phyloP scores from a whole-genome alignment of 2,888 invertebrate genomes.

The Drosophila silvestris region DNA sequence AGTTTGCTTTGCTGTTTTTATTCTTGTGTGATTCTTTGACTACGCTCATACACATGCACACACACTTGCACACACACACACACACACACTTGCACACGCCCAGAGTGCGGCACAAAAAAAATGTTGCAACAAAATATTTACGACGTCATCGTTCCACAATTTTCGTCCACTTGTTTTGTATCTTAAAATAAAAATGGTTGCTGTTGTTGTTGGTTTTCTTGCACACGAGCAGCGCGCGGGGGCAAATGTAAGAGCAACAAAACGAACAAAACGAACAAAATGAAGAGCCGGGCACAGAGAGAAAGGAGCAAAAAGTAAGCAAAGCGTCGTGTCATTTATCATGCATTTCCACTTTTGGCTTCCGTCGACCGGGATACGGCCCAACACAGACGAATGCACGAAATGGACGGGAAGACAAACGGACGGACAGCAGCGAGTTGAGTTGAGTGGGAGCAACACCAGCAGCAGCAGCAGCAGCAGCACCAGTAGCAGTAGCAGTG shows the following conservation, averaged over 20 bases:
- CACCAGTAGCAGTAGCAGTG: not conserved
- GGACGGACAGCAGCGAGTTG: constrained; percentile 29
- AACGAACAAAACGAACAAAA: constrained; percentile 4
- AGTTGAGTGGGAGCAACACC: constrained; percentile 16
- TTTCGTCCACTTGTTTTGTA: constrained; percentile 65
- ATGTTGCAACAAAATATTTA: constrained; percentile 78
- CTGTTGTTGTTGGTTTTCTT: constrained; percentile 28
- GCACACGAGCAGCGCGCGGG: constrained; percentile 14
- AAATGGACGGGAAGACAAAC: constrained; percentile 44
- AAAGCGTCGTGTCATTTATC: constrained; percentile 79
- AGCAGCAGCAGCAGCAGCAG: not conserved
- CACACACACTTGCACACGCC: constrained; percentile 4
- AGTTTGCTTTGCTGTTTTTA: constrained; percentile 75
- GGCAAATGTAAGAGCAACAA: constrained; percentile 14
- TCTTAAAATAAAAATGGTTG: constrained; percentile 58
- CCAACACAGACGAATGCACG: constrained; percentile 65
- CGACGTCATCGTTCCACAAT: constrained; percentile 79
- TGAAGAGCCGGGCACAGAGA: constrained; percentile 4
- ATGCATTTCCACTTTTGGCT: constrained; percentile 82
- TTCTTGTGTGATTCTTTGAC: constrained; percentile 50
- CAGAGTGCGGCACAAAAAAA: constrained; percentile 30
- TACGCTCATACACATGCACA: constrained; percentile 15
- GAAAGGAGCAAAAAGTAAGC: constrained; percentile 35
- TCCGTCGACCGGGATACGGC: constrained; percentile 73
- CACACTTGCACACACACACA: not conserved